A percentile compares a stretch with the other conserved stretches of the same genome.
Evolutionary conservation across 2,797 vertebrate genomes (phyloP).

Genomic region (Vultur gryphus): DNA sequence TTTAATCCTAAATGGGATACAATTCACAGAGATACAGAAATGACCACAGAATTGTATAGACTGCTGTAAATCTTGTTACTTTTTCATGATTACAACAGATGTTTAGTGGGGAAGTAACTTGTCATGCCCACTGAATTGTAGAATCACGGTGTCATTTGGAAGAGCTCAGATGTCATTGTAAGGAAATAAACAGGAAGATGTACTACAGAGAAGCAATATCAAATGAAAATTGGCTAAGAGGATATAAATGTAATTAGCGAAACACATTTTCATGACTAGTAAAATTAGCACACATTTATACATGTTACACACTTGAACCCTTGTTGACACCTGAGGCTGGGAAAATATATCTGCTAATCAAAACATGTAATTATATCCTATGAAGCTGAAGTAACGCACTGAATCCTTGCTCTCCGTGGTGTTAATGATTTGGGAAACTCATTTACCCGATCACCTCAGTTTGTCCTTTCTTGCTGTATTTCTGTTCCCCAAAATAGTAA

Average conservation of each 20-base stretch:
- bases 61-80: neutral
- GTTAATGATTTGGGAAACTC: slow-evolving; percentile 70
- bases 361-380: slow-evolving; percentile 75
- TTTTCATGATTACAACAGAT: neutral
- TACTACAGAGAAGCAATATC: slow-evolving; percentile 15
- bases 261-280: slow-evolving; percentile 67
- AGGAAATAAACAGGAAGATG: slow-evolving; percentile 43
- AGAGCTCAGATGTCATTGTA: slow-evolving; percentile 37
- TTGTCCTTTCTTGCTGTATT: slow-evolving; percentile 35
- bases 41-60: neutral
- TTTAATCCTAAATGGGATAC: neutral
- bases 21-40: slow-evolving; percentile 18
- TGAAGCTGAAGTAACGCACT: slow-evolving; percentile 68
- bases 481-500: slow-evolving; percentile 50
- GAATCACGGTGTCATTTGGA: neutral
- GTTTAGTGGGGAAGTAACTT: neutral
- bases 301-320: slow-evolving; percentile 72
- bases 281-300: slow-evolving; percentile 73
- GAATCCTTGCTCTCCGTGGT: slow-evolving; percentile 60
- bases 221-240: slow-evolving; percentile 55
- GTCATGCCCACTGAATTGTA: neutral
- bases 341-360: slow-evolving; percentile 75
- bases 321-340: slow-evolving; percentile 74
- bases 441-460: slow-evolving; percentile 25
- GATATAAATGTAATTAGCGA: slow-evolving; percentile 69